phyloP scores from a whole-genome alignment of 1,140 invertebrate genomes.

The Ephestia elutella region DNA sequence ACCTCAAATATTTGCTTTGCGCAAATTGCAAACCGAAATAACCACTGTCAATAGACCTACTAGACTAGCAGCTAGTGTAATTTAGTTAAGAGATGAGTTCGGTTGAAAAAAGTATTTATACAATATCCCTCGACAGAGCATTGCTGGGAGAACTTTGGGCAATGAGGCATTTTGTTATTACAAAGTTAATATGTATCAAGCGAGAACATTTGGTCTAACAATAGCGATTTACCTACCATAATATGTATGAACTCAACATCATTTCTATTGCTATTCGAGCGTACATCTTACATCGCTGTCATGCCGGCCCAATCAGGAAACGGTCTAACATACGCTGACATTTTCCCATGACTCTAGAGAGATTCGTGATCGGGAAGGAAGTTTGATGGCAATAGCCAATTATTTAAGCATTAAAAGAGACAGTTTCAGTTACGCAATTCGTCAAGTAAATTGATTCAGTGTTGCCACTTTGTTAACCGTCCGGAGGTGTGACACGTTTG shows the following conservation, averaged over 20 bases:
- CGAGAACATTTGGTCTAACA: slow-evolving; percentile 9
- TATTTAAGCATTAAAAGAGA: slow-evolving; percentile 17
- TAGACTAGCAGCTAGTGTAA: background rate
- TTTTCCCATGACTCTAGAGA: slow-evolving; percentile 36
- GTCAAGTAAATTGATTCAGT: slow-evolving; percentile 21
- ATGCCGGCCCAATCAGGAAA: slow-evolving; percentile 10
- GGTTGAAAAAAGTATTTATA: too few relatives aligned
- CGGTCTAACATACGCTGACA: slow-evolving; percentile 33
- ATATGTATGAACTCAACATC: slow-evolving; percentile 18
- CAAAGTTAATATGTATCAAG: background rate
- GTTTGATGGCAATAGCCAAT: slow-evolving; percentile 35
- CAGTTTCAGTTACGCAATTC: slow-evolving; percentile 33
- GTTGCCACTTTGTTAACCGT: slow-evolving; percentile 24
- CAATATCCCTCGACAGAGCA: background rate
- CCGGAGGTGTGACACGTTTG: slow-evolving; percentile 33
- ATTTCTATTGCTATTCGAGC: slow-evolving; percentile 22
- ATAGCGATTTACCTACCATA: slow-evolving; percentile 21
- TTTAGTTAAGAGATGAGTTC: too few relatives aligned
- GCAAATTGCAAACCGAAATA: slow-evolving; percentile 40
- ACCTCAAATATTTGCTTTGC: slow-evolving; percentile 46
- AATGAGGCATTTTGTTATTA: background rate
- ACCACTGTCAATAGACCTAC: slow-evolving; percentile 32
- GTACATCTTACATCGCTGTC: slow-evolving; percentile 24
- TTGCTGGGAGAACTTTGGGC: too few relatives aligned
- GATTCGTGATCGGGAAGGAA: slow-evolving; percentile 40